Evolutionary conservation across 2,113 vertebrate genomes (phyloP).

Genomic region (Ameiurus melas): DNA sequence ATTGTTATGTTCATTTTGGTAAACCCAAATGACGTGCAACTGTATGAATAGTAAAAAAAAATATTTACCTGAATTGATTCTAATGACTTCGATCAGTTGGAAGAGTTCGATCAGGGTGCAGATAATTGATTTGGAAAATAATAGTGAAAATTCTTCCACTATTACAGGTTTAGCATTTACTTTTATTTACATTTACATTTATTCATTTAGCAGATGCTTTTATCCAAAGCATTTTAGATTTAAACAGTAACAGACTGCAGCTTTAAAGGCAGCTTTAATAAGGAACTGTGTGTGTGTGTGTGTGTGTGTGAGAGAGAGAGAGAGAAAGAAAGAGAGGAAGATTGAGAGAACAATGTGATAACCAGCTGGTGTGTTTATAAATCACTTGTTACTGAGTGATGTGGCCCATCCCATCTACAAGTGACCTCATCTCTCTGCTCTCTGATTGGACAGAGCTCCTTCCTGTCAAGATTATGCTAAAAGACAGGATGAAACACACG

Average conservation of each 20-base stretch:
- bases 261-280: constrained; percentile 8
- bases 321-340: not conserved
- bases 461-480: not conserved
- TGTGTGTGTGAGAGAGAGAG: not conserved
- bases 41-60: not conserved
- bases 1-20: not conserved
- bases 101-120: not conserved
- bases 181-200: no score
- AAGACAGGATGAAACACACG: constrained; percentile 3
- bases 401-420: not conserved
- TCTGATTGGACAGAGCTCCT: constrained; percentile 22
- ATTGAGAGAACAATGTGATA: constrained; percentile 3
- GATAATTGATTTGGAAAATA: not conserved
- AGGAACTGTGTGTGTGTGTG: not conserved
- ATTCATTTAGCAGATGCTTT: no score
- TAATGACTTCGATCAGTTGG: not conserved
- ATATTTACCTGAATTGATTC: not conserved
- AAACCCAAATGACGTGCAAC: not conserved
- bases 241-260: not conserved
- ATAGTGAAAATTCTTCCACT: not conserved
- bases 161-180: not conserved
- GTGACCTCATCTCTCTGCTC: constrained; percentile 37
- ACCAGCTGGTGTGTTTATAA: constrained; percentile 22
- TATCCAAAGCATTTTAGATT: no score
- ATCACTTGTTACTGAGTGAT: constrained; percentile 1